Conservation (phyloP, 2,797 vertebrate species). For the Cryptoprocta ferox region DNA sequence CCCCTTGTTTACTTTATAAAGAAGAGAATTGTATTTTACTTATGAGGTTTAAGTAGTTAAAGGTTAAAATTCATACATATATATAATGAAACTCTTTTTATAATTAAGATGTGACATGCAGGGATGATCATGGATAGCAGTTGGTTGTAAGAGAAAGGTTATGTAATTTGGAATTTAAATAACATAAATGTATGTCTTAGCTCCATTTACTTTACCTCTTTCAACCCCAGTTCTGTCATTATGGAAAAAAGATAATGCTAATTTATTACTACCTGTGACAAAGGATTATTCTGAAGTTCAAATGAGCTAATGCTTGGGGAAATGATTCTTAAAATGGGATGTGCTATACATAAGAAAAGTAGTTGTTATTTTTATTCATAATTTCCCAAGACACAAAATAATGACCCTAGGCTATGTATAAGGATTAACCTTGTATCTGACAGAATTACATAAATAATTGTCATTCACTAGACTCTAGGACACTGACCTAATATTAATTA, state of each 20-base stretch:
- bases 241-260: not conserved
- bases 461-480: not conserved
- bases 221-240: not conserved
- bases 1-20: not conserved
- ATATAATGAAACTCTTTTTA: not conserved
- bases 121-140: not conserved
- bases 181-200: not conserved
- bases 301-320: not conserved
- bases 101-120: not conserved
- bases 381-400: not conserved
- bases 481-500: slow-evolving; percentile 28
- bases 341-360: not conserved
- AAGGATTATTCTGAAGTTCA: not conserved
- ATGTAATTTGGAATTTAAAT: not conserved
- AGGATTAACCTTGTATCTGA: slow-evolving; percentile 33
- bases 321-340: not conserved
- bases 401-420: not conserved
- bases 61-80: not conserved
- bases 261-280: not conserved
- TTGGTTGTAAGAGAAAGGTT: not conserved
- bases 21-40: not conserved
- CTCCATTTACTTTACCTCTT: not conserved
- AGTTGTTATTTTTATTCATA: not conserved
- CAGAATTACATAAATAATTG: slow-evolving; percentile 50
- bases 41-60: not conserved